A percentile compares a stretch with the other conserved stretches of the same genome.
These are phyloP conservation scores for Drosophila jambulina DNA, from an alignment of 1,140 invertebrate species.

Conservation along the genomic window DNA sequence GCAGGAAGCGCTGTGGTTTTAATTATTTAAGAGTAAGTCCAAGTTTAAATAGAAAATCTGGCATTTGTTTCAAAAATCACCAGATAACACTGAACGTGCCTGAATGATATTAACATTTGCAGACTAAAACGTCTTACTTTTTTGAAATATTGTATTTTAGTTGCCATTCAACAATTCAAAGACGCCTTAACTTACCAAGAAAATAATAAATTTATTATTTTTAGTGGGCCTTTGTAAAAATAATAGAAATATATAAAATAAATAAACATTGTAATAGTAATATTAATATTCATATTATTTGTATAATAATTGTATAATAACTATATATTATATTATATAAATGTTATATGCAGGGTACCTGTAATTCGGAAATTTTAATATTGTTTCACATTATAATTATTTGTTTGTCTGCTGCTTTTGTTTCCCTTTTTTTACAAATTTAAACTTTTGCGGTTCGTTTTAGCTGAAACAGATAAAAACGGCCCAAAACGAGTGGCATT, in stretches of 20 bases:
- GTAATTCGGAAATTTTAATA: neutral
- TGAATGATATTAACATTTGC: rapidly evolving
- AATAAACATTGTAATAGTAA: no score
- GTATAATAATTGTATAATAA: no score
- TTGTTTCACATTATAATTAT: neutral
- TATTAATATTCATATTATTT: neutral
- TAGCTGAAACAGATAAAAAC: constrained; percentile 25
- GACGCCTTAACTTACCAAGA: neutral
- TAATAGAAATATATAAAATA: no score
- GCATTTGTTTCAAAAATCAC: neutral
- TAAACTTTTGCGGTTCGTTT: constrained; percentile 40
- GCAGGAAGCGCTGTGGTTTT: neutral
- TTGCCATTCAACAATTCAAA: no score
- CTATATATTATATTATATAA: neutral
- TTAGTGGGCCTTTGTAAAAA: no score
- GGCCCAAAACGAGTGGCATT: constrained; percentile 15
- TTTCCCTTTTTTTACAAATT: constrained; percentile 8
- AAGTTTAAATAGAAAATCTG: neutral
- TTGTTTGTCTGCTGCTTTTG: constrained; percentile 1
- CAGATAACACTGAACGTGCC: neutral
- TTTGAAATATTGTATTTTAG: no score
- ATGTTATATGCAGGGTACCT: neutral
- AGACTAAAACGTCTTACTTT: no score
- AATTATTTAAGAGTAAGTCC: constrained; percentile 1
- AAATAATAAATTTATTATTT: neutral